These are phyloP conservation scores for Babylonia areolata DNA, from an alignment of 1,140 invertebrate genomes.

Conservation along the genomic window DNA sequence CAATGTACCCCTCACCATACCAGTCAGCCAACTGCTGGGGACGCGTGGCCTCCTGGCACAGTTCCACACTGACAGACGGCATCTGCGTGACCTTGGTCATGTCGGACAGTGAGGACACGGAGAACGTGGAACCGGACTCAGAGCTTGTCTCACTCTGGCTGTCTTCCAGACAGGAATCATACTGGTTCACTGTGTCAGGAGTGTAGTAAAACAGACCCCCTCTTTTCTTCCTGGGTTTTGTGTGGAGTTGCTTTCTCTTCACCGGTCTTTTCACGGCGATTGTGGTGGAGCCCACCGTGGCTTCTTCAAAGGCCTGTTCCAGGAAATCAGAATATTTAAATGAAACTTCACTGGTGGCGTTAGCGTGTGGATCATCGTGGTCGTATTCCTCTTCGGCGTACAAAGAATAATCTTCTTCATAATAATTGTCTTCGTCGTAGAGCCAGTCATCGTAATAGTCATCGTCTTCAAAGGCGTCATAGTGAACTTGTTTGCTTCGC, in stretches of 20 bases:
- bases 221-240: background rate
- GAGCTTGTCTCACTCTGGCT: background rate
- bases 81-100: background rate
- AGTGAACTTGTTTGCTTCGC: background rate
- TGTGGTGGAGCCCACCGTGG: background rate
- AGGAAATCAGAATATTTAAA: background rate
- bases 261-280: background rate
- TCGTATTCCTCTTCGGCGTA: background rate
- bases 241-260: background rate
- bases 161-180: conserved; percentile 17
- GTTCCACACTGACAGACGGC: background rate
- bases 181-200: background rate
- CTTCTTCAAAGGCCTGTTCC: background rate
- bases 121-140: background rate
- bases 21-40: background rate
- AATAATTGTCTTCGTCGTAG: background rate
- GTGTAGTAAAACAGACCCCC: background rate
- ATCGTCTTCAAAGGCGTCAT: background rate
- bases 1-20: background rate
- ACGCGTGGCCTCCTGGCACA: background rate
- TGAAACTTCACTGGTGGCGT: background rate
- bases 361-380: too few relatives aligned
- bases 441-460: conserved; percentile 17
- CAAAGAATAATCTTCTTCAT: background rate
- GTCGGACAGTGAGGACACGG: too few relatives aligned